Evolutionary conservation across 2,797 vertebrate species (phyloP).

Genomic region (Myotis vivesi): DNA sequence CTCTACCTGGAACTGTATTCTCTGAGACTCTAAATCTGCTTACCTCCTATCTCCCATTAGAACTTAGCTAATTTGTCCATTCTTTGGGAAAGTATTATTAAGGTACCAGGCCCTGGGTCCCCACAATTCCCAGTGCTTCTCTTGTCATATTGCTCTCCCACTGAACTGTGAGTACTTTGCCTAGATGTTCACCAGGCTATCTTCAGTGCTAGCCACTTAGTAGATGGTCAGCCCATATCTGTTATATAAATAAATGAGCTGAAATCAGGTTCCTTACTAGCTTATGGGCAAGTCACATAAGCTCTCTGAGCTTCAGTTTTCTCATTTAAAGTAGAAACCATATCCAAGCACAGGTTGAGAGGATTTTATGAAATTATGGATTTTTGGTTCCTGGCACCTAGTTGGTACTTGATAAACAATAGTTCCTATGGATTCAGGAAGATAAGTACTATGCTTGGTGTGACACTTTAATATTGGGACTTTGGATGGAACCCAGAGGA

Average conservation of each 20-base stretch:
- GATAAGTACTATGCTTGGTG: not conserved
- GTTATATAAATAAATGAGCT: not conserved
- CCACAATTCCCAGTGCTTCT: not conserved
- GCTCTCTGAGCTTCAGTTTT: conserved; percentile 1
- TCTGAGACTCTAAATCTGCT: not conserved
- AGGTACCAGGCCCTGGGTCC: too few species aligned
- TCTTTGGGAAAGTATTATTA: not conserved
- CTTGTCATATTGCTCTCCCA: not conserved
- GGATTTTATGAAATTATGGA: not conserved
- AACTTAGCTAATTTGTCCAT: not conserved
- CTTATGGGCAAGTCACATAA: not conserved
- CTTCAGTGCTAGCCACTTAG: not conserved
- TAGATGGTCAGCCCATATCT: not conserved
- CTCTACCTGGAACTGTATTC: not conserved
- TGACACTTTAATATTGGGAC: not conserved
- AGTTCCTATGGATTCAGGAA: not conserved
- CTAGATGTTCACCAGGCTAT: not conserved
- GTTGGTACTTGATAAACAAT: not conserved
- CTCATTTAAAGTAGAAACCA: not conserved
- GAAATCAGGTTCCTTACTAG: not conserved
- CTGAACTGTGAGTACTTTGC: not conserved
- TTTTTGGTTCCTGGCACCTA: not conserved
- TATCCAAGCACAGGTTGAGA: not conserved
- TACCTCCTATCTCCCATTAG: not conserved
- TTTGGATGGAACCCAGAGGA: not conserved